Percentiles rank a stretch among this genome's conserved stretches.
Conservation (phyloP, 2,797 vertebrate genomes). For the Bradypodion pumilum region DNA sequence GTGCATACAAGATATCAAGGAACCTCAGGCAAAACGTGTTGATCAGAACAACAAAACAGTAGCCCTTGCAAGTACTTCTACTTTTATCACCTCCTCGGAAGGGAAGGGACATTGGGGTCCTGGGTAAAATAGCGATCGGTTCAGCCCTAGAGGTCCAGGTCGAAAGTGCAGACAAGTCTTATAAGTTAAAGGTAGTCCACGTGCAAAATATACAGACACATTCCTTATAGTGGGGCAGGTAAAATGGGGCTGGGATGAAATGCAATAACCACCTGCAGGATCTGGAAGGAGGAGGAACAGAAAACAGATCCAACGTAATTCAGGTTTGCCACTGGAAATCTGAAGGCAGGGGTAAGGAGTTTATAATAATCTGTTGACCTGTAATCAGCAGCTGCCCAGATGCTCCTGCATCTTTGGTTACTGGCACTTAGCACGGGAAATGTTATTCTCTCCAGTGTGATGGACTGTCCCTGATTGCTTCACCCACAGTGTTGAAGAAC, state of each 20-base stretch:
- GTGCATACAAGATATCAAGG: background rate
- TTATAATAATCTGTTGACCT: background rate
- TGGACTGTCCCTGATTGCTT: background rate
- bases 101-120: background rate
- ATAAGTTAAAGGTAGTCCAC: constrained; percentile 29
- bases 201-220: constrained; percentile 39
- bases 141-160: background rate
- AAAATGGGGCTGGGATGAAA: background rate
- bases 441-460: background rate
- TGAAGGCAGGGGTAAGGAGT: background rate
- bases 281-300: background rate
- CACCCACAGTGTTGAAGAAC: background rate
- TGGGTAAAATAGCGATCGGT: background rate
- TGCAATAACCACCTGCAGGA: background rate
- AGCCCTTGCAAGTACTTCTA: constrained; percentile 19
- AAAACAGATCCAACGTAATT: background rate
- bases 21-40: background rate
- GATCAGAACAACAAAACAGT: background rate
- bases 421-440: too few species aligned
- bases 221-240: background rate
- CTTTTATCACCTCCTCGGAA: background rate
- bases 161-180: background rate
- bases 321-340: background rate
- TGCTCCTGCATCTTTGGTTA: background rate
- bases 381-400: background rate